Conservation (phyloP, 2,113 vertebrate species). For the zebrafish (Danio rerio) region DNA sequence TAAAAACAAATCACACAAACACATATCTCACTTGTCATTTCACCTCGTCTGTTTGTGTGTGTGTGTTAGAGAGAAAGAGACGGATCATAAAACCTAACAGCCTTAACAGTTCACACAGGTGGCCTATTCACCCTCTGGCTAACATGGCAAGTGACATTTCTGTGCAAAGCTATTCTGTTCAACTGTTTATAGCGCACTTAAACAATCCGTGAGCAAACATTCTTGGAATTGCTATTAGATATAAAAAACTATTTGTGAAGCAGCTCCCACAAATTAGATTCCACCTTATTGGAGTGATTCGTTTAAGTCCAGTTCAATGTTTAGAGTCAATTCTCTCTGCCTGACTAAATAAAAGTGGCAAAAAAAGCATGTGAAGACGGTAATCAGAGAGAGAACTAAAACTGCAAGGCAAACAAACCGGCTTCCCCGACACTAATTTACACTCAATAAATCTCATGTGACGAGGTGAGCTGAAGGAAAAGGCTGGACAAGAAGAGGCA, state of each 20-base stretch:
- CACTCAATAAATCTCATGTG: conserved; percentile 12
- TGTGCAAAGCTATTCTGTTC: not conserved
- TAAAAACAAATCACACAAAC: not conserved
- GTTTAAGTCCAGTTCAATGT: not conserved
- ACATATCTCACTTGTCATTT: not conserved
- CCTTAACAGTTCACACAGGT: conserved; percentile 5
- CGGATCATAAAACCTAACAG: conserved; percentile 1
- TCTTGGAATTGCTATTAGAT: conserved; percentile 1
- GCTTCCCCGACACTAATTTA: conserved; percentile 11
- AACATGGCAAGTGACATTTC: not conserved
- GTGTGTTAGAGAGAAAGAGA: not conserved
- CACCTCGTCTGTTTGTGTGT: not conserved
- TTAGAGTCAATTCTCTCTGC: not conserved
- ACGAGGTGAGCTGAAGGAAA: not conserved
- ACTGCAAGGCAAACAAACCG: conserved; percentile 7
- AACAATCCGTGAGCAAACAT: conserved; percentile 14
- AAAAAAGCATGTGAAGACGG: not conserved
- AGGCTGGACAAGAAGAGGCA: not conserved
- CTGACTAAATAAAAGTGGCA: conserved; percentile 16
- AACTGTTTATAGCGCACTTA: not conserved
- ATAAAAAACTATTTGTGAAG: not conserved
- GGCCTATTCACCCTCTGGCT: conserved; percentile 14
- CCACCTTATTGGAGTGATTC: not conserved
- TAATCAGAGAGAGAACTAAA: not conserved
- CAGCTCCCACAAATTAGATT: not conserved